These are phyloP conservation scores for Platysternon megacephalum DNA, from an alignment of 2,113 vertebrate genomes.

Conservation along the genomic window DNA sequence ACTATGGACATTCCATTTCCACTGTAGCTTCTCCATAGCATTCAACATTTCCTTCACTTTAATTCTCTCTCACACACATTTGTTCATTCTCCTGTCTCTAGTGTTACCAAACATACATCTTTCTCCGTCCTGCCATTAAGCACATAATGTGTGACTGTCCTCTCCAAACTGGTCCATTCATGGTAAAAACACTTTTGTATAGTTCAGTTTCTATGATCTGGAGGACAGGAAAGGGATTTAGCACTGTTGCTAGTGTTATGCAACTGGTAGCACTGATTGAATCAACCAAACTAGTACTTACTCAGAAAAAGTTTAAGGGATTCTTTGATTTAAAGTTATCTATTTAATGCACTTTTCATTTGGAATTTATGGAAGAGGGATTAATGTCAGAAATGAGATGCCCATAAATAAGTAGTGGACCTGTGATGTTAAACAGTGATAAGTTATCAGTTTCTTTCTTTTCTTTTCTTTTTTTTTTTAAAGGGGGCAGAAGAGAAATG, in stretches of 20 bases:
- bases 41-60: background rate
- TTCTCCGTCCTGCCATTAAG: background rate
- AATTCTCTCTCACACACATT: background rate
- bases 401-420: background rate
- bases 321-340: background rate
- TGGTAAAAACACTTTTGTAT: background rate
- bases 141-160: background rate
- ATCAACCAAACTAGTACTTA: background rate
- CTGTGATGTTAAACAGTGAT: background rate
- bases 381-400: background rate
- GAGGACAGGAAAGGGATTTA: background rate
- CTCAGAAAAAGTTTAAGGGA: background rate
- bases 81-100: background rate
- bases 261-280: background rate
- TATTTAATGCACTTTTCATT: background rate
- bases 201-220: background rate
- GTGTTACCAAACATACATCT: background rate
- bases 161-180: background rate
- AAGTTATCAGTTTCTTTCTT: background rate
- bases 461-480: background rate
- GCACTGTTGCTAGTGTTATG: background rate
- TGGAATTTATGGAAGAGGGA: background rate
- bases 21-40: background rate
- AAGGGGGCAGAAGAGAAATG: background rate
- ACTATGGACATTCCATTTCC: background rate